Evolutionary conservation across 2,113 vertebrate genomes (phyloP).

Genomic region (Guaruba guarouba): DNA sequence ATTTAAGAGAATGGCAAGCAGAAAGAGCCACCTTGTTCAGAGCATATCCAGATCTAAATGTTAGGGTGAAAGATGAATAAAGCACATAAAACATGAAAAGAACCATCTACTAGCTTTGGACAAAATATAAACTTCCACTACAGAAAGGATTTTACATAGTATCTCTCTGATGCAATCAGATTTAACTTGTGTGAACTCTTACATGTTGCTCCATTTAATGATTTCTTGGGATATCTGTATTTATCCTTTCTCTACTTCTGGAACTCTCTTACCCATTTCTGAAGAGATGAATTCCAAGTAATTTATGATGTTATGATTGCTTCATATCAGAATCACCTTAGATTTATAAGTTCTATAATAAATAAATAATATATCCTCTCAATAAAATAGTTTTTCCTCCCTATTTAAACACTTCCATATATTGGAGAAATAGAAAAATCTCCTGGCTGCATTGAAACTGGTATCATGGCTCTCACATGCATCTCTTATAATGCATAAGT

Average conservation of each 20-base stretch:
- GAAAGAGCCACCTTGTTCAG: neutral
- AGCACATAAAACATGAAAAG: neutral
- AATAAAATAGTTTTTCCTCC: neutral
- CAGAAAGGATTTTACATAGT: neutral
- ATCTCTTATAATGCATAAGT: neutral
- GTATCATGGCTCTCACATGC: neutral
- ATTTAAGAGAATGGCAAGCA: neutral
- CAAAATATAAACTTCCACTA: neutral
- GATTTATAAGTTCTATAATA: neutral
- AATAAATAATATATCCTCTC: neutral
- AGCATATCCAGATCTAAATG: neutral
- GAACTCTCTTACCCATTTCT: neutral
- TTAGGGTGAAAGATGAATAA: neutral
- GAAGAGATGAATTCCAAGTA: neutral
- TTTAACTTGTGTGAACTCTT: neutral
- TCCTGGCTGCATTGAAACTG: neutral
- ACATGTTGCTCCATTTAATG: neutral
- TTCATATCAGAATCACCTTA: neutral
- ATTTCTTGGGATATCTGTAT: neutral
- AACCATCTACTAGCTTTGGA: neutral
- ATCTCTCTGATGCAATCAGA: neutral
- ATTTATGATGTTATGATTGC: neutral
- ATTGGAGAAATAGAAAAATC: neutral
- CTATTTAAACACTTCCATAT: neutral
- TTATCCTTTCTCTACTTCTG: neutral